Base-by-base conservation (phyloP, 2,888 invertebrate genomes). In the Steromphala cineraria region DNA sequence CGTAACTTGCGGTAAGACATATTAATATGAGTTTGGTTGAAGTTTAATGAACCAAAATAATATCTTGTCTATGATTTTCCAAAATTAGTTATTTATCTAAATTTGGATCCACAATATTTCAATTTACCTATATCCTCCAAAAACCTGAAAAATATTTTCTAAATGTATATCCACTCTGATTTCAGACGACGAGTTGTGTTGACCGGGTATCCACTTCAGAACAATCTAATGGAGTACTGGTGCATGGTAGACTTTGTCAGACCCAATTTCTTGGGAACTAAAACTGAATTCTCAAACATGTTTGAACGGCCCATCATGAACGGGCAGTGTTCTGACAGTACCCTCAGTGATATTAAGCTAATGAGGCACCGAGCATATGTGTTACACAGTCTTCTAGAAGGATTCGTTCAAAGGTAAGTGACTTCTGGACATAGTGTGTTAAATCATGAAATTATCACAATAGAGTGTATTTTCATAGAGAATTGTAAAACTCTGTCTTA, bases 201-300 rank as follows among this genome's bases (percentile, higher is more conserved):
- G 40, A 99, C 99, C 2, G 99, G 99, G 2, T 99, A 99, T 94
- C 99, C 99, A 0, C 94, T 99, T 15, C 99, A 99, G 94, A 99
- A 99, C 93, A 99, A 99, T 93, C 94, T 99, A 21, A 91, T 94
- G 89, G 94, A 92, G 92, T 98, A 98, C 93, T 98, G 98, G 98
- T 99, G 99, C 92, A 99, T 99, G 99, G 98, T 99, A 0, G 99
- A 99, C 93, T 99, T 99, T 94, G 99, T 99, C 0, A 95, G 99
- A 28, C 99, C 99, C 0, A 98, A 98, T 94, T 99, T 98, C 94
- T 95, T 99, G 55, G 99, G 99, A 82, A 97, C 97, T 28, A 98
- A 98, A 93, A 97, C 98, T 0, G 98, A 99, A 93, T 99, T 99
- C 93, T 96, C 97, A 91, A 98, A 99, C 93, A 99, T 99, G 98